phyloP scores from a whole-genome alignment of 2,888 invertebrate species.

The Drosophila picticornis region DNA sequence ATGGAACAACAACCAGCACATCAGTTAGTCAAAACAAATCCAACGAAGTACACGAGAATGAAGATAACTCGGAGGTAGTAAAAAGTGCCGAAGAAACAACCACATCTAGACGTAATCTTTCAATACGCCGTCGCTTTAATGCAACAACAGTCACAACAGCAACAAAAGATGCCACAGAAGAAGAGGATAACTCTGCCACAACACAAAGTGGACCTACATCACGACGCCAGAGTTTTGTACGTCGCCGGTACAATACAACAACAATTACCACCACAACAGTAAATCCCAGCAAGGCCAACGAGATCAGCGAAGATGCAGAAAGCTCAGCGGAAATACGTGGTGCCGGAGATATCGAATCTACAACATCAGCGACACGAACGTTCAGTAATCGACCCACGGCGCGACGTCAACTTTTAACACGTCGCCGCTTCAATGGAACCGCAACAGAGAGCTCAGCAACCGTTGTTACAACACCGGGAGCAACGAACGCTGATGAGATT shows the following conservation, averaged over 20 bases:
- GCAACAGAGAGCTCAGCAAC: conserved; percentile 1
- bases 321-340: neutral
- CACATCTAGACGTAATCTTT: conserved; percentile 4
- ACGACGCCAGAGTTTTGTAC: conserved; percentile 1
- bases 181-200: neutral
- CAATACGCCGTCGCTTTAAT: conserved; percentile 4
- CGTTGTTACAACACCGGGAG: conserved; percentile 4
- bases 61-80: neutral
- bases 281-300: conserved; percentile 5
- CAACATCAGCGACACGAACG: conserved; percentile 6
- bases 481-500: conserved; percentile 31
- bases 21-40: neutral
- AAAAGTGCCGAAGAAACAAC: neutral
- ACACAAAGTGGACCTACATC: neutral
- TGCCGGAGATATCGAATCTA: neutral
- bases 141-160: neutral
- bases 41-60: neutral
- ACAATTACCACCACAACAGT: neutral
- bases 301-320: neutral
- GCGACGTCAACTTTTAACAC: conserved; percentile 42
- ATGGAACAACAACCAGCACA: neutral
- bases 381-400: conserved; percentile 9
- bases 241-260: conserved; percentile 4
- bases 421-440: conserved; percentile 51
- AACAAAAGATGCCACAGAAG: neutral